Conservation (phyloP, 2,888 invertebrate species). For the Noctua janthe region DNA sequence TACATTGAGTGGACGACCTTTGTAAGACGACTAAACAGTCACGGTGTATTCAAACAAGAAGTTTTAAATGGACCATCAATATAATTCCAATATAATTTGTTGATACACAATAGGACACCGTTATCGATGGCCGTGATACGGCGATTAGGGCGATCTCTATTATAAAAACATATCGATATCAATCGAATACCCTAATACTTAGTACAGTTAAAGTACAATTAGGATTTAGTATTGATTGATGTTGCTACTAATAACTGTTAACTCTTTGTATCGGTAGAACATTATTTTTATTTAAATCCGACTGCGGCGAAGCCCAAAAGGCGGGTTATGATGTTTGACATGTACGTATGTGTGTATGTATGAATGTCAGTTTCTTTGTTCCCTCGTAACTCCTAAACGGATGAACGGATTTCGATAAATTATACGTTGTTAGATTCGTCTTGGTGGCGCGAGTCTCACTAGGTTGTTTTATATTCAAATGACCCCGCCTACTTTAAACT, state of each 20-base stretch:
- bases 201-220: constrained; percentile 49
- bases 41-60: neutral
- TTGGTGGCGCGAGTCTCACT: too few species aligned
- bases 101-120: constrained; percentile 8
- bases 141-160: constrained; percentile 40
- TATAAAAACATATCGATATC: constrained; percentile 50
- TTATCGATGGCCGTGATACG: constrained; percentile 10
- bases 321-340: too few species aligned
- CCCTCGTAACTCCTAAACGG: too few species aligned
- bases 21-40: too few species aligned
- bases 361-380: too few species aligned
- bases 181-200: constrained; percentile 17
- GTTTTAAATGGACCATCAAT: constrained; percentile 12
- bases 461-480: too few species aligned
- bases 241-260: neutral
- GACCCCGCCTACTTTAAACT: too few species aligned
- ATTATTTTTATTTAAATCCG: neutral
- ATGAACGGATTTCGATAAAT: too few species aligned
- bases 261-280: neutral
- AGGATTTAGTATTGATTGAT: constrained; percentile 41
- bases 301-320: too few species aligned
- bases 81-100: constrained; percentile 6
- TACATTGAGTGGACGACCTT: too few species aligned
- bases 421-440: too few species aligned
- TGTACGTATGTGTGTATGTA: too few species aligned